Evolutionary conservation across 2,113 vertebrate genomes (phyloP).

Genomic region (Phaetusa simplex): DNA sequence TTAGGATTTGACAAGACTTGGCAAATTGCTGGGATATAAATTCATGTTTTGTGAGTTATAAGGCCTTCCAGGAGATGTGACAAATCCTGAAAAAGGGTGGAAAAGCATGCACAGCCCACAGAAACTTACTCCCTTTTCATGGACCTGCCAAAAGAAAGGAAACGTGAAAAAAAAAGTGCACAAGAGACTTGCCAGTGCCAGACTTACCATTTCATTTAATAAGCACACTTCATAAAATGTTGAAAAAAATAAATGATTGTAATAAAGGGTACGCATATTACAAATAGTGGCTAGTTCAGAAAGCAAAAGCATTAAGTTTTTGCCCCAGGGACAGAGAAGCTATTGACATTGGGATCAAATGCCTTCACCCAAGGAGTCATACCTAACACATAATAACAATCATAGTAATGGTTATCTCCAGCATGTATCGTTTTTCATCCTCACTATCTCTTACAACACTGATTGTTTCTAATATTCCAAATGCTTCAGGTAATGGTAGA

Average conservation of each 20-base stretch:
- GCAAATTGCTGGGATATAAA: constrained; percentile 63
- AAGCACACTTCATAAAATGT: constrained; percentile 68
- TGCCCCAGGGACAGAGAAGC: neutral
- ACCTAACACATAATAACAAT: constrained; percentile 1
- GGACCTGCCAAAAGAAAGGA: constrained; percentile 66
- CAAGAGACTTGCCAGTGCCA: constrained; percentile 49
- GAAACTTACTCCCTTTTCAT: constrained; percentile 53
- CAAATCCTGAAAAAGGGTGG: constrained; percentile 63
- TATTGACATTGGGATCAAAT: constrained; percentile 35
- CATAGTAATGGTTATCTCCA: neutral
- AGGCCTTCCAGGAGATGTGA: constrained; percentile 65
- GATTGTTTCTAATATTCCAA: neutral
- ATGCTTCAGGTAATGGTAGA: neutral
- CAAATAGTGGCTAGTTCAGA: constrained; percentile 49
- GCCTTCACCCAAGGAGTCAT: neutral
- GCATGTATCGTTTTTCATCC: neutral
- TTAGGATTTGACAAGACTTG: constrained; percentile 69
- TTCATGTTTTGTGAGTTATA: constrained; percentile 70
- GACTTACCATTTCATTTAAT: constrained; percentile 65
- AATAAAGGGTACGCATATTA: constrained; percentile 35
- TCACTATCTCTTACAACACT: neutral
- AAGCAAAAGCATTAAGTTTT: constrained; percentile 11
- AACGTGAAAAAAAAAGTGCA: constrained; percentile 54
- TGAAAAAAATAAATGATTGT: constrained; percentile 43
- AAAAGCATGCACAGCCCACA: constrained; percentile 55